Conservation (phyloP, 2,888 invertebrate species). For the Thymelicus acteon region DNA sequence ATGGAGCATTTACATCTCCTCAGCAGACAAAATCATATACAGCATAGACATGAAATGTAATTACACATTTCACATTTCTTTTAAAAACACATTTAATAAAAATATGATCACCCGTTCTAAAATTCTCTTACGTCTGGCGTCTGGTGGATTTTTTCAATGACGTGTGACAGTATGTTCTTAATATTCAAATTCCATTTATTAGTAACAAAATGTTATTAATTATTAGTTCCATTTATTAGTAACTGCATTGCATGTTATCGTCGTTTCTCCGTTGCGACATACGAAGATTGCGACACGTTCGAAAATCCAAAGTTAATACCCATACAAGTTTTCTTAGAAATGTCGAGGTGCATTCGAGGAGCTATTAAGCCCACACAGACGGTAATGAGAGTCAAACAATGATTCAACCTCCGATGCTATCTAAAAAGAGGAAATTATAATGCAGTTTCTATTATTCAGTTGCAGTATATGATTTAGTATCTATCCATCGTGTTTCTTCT, state of each 20-base stretch:
- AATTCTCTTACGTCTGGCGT: too few species aligned
- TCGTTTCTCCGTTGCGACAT: background rate
- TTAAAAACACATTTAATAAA: too few species aligned
- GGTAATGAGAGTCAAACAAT: constrained; percentile 29
- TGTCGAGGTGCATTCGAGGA: constrained; percentile 19
- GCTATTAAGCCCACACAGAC: constrained; percentile 33
- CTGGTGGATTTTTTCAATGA: too few species aligned
- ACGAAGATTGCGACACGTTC: constrained; percentile 12
- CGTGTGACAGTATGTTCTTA: too few species aligned
- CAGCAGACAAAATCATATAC: too few species aligned
- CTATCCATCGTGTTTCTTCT: too few species aligned
- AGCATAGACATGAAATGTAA: too few species aligned
- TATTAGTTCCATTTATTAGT: background rate
- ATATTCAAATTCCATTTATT: background rate
- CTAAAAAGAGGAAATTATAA: constrained; percentile 28
- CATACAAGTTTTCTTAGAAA: constrained; percentile 25
- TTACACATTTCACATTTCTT: too few species aligned
- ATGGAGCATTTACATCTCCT: too few species aligned
- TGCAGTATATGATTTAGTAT: background rate
- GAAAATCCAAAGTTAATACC: background rate
- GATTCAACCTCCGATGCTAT: constrained; percentile 31
- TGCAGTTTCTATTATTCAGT: constrained; percentile 1
- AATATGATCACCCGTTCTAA: too few species aligned
- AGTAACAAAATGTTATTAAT: too few species aligned
- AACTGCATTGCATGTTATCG: background rate